Evolutionary conservation across 2,113 vertebrate species (phyloP).

Genomic region (Oceanodroma tethys): DNA sequence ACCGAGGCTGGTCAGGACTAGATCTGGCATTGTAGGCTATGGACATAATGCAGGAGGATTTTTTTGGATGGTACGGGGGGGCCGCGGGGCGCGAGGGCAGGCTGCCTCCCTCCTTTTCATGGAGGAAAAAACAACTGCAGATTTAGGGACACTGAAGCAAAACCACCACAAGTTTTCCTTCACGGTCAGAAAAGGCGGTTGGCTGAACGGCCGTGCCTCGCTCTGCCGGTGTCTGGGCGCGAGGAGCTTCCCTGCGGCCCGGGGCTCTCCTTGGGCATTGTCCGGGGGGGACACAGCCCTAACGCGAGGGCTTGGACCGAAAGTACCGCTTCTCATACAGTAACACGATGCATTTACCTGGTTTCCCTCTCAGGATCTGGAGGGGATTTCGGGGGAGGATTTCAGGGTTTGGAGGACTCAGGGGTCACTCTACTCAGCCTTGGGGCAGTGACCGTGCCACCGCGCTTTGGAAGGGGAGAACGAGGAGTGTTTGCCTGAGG

Average conservation of each 20-base stretch:
- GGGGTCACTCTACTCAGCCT: background rate
- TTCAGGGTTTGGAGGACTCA: no score
- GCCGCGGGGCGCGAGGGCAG: background rate
- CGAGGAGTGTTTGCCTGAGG: no score
- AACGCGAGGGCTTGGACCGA: no score
- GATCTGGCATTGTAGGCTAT: background rate
- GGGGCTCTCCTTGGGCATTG: background rate
- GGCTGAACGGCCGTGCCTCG: background rate
- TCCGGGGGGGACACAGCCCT: no score
- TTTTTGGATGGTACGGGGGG: background rate
- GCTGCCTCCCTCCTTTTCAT: background rate
- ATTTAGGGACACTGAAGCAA: background rate
- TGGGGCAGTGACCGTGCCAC: background rate
- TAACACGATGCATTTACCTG: no score
- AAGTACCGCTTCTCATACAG: no score
- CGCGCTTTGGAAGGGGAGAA: no score
- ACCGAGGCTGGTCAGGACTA: background rate
- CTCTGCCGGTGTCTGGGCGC: rapidly evolving
- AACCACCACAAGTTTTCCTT: background rate
- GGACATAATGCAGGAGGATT: rapidly evolving
- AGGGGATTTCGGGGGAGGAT: no score
- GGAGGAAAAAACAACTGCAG: background rate
- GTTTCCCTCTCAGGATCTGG: no score
- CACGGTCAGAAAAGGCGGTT: no score
- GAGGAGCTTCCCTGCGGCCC: background rate